Percentiles rank a stretch among this genome's conserved stretches.
These are phyloP conservation scores for Oxyruncus cristatus DNA, from an alignment of 2,113 vertebrate genomes.

Conservation along the genomic window DNA sequence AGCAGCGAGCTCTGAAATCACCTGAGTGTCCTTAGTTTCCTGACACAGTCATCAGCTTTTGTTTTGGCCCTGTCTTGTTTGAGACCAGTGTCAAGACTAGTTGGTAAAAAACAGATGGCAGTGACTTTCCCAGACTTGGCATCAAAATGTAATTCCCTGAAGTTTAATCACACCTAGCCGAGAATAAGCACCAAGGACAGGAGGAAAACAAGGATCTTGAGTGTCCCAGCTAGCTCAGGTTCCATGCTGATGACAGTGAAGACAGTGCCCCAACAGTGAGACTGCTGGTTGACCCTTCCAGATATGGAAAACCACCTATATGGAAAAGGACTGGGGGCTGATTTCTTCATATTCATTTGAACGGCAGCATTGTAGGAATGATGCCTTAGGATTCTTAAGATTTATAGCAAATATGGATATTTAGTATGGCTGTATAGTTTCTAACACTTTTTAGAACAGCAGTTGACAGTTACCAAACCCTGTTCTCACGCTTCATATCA, in stretches of 20 bases:
- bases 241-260: not conserved
- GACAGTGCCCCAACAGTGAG: not conserved
- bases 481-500: too few relatives aligned
- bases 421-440: too few relatives aligned
- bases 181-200: not conserved
- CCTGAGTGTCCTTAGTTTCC: not conserved
- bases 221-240: not conserved
- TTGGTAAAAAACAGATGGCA: not conserved
- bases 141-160: not conserved
- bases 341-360: not conserved
- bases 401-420: too few relatives aligned
- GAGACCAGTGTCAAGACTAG: not conserved
- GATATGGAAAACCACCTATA: not conserved
- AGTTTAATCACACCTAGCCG: not conserved
- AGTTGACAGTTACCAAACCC: too few relatives aligned
- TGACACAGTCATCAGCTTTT: not conserved
- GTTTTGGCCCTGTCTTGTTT: not conserved
- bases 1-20: not conserved
- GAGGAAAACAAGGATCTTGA: not conserved
- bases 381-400: too few relatives aligned
- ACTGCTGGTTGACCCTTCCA: not conserved
- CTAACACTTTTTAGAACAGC: too few relatives aligned
- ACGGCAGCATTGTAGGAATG: not conserved
- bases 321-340: rapidly evolving
- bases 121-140: not conserved